Conservation (phyloP, 30 jellyfish, hydroid and myxozoan species). For the Hydractinia symbiolongicarpus region DNA sequence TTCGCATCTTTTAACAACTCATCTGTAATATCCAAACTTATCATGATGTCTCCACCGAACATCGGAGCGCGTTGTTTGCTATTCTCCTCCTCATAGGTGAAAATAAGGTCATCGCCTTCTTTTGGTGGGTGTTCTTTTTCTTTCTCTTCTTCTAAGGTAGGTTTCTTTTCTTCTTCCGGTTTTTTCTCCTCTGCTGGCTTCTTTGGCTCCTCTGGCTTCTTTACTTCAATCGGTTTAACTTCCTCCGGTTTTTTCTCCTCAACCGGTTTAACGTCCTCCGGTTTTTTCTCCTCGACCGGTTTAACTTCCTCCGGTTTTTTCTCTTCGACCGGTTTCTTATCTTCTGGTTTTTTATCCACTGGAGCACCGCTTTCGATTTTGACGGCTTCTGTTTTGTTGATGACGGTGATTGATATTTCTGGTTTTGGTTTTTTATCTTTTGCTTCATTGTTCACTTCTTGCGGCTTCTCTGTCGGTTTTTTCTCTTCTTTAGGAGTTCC, state of each 20-base stretch:
- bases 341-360: conserved; percentile 21
- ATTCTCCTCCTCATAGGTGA: conserved; percentile 60
- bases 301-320: conserved; percentile 23
- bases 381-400: conserved; percentile 17
- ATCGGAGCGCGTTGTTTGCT: conserved; percentile 73
- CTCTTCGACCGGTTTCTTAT: conserved; percentile 31
- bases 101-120: conserved; percentile 41
- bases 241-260: conserved; percentile 22
- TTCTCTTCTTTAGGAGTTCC: not conserved
- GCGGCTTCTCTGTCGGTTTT: conserved; percentile 3
- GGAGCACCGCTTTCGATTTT: not conserved
- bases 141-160: conserved; percentile 54
- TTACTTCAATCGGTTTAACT: conserved; percentile 32
- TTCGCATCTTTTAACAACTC: conserved; percentile 57
- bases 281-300: conserved; percentile 9
- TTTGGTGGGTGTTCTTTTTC: conserved; percentile 33
- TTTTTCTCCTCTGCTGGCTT: conserved; percentile 34
- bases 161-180: conserved; percentile 8
- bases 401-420: conserved; percentile 19
- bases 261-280: not conserved
- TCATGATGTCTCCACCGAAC: conserved; percentile 94
- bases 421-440: conserved; percentile 30
- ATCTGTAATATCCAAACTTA: conserved; percentile 72
- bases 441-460: not conserved
- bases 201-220: conserved; percentile 25